phyloP scores from a whole-genome alignment of 1,140 invertebrate species.

The Pseudomyrmex pallidus region DNA sequence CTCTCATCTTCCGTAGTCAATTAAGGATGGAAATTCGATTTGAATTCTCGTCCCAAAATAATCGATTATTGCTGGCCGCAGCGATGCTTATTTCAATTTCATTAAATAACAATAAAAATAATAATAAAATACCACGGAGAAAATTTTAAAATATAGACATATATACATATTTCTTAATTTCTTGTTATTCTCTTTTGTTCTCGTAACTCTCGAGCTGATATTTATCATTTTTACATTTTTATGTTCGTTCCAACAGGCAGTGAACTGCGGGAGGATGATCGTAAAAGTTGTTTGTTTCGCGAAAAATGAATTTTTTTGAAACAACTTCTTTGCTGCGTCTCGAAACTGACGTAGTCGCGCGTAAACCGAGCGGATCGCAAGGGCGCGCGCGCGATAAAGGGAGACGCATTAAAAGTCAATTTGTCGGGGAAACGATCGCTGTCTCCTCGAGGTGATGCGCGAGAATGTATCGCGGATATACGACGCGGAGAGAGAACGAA shows the following conservation, averaged over 20 bases:
- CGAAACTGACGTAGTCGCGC: constrained; percentile 21
- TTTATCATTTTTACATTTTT: constrained; percentile 5
- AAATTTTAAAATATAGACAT: not conserved
- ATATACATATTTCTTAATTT: not conserved
- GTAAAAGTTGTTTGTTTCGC: not conserved
- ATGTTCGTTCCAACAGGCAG: not conserved
- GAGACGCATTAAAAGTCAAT: constrained; percentile 73
- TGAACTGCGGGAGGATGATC: not conserved
- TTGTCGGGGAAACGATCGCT: constrained; percentile 69
- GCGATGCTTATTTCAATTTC: constrained; percentile 49
- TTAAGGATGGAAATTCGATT: constrained; percentile 79
- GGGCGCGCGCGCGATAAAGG: not conserved
- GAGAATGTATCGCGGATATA: constrained; percentile 5
- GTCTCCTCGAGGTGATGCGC: constrained; percentile 28
- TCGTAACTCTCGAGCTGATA: not conserved
- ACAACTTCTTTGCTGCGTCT: not conserved
- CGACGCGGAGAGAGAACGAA: constrained; percentile 52
- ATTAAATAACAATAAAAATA: constrained; percentile 35
- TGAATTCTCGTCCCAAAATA: constrained; percentile 67
- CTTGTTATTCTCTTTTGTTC: not conserved
- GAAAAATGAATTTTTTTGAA: no score
- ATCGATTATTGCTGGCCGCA: constrained; percentile 65
- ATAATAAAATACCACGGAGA: constrained; percentile 26
- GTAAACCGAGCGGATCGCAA: not conserved
- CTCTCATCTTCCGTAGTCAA: constrained; percentile 65